Percentiles rank a stretch among this genome's conserved stretches.
phyloP scores from a whole-genome alignment of 2,797 vertebrate genomes.

The Orientallactaga sibirica region DNA sequence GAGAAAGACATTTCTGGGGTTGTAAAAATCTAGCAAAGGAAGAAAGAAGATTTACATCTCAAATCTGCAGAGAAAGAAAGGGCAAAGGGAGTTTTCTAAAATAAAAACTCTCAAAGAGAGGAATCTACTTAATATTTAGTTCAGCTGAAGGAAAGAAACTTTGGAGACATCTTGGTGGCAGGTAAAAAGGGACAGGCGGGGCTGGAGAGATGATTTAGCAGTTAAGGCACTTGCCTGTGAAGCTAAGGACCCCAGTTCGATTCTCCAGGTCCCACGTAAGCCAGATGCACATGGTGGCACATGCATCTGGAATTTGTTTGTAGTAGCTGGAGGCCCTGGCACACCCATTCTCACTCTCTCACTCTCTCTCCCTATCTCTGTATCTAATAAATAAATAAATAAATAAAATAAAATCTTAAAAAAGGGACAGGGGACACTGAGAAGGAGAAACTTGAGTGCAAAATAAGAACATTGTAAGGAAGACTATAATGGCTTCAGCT shows the following conservation, averaged over 20 bases:
- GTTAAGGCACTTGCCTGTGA: no score
- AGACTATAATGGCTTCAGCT: not conserved
- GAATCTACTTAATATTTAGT: not conserved
- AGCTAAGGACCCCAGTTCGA: no score
- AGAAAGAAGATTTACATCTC: not conserved
- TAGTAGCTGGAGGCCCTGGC: no score
- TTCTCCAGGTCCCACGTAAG: no score
- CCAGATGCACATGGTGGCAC: no score
- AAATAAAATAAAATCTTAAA: not conserved
- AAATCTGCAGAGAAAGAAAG: not conserved
- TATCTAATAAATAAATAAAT: no score
- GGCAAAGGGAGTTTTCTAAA: not conserved
- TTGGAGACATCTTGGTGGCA: not conserved
- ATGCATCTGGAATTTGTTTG: no score
- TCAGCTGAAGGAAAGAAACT: not conserved
- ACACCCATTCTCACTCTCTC: no score
- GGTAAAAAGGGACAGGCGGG: not conserved
- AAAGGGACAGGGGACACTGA: no score
- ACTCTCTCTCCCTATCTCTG: no score
- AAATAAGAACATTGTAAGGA: not conserved
- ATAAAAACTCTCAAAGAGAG: not conserved
- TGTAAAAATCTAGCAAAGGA: not conserved
- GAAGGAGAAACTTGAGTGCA: not conserved
- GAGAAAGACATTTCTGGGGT: not conserved
- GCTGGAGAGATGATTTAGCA: no score